Evolutionary conservation across 2,797 vertebrate species (phyloP).

Genomic region (Epinephelus malabaricus): DNA sequence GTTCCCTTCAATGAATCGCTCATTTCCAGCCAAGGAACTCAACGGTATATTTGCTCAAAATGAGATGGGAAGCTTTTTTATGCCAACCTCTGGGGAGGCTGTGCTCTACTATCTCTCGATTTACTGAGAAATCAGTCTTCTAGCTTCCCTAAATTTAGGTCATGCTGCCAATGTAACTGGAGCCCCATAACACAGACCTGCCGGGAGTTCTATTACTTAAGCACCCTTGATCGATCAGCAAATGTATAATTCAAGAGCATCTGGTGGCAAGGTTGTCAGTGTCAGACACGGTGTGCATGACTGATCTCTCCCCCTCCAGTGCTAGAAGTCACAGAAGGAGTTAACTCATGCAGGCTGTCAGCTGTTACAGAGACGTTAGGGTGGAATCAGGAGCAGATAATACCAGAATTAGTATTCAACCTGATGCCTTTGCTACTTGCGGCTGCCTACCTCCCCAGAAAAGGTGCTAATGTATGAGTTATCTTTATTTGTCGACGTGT

Average conservation of each 20-base stretch:
- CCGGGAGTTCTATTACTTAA: slow-evolving; percentile 83
- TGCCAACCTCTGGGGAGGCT: slow-evolving; percentile 56
- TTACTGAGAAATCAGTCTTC: slow-evolving; percentile 71
- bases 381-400: slow-evolving; percentile 50
- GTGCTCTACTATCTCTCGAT: slow-evolving; percentile 69
- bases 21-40: slow-evolving; percentile 27
- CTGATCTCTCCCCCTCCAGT: slow-evolving; percentile 67
- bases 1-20: slow-evolving; percentile 39
- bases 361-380: slow-evolving; percentile 57
- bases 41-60: slow-evolving; percentile 57
- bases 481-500: slow-evolving; percentile 46
- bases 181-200: slow-evolving; percentile 68
- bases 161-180: slow-evolving; percentile 74
- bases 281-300: slow-evolving; percentile 80
- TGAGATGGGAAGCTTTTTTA: slow-evolving; percentile 47
- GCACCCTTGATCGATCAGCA: slow-evolving; percentile 82
- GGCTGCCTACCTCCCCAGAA: slow-evolving; percentile 32
- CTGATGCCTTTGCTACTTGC: slow-evolving; percentile 30
- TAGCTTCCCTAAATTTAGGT: slow-evolving; percentile 81
- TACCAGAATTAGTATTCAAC: slow-evolving; percentile 67
- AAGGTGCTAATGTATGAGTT: slow-evolving; percentile 28
- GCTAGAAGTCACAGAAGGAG: slow-evolving; percentile 65
- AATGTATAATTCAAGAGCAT: slow-evolving; percentile 86
- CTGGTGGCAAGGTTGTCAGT: slow-evolving; percentile 83
- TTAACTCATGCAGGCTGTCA: slow-evolving; percentile 67